Percentiles rank a stretch among this genome's conserved stretches.
These are phyloP conservation scores for Sesia bembeciformis DNA, from an alignment of 2,888 invertebrate species.

Conservation along the genomic window DNA sequence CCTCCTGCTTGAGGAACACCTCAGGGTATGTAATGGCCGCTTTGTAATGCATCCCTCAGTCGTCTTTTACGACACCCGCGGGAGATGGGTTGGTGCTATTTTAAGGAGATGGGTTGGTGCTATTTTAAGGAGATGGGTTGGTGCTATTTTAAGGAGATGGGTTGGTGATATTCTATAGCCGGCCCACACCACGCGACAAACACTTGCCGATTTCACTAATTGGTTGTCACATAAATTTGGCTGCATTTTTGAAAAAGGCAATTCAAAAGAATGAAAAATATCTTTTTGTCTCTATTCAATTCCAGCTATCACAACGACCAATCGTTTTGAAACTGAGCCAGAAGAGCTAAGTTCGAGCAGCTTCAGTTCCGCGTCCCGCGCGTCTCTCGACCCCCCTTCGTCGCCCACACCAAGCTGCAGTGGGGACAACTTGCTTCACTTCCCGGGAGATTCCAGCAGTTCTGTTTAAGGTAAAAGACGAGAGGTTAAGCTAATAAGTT, in stretches of 20 bases:
- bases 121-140: no score
- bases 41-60: no score
- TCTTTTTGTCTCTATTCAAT: conserved; percentile 3
- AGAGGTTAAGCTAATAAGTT: no score
- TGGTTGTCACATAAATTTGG: neutral
- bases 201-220: neutral
- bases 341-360: conserved; percentile 90
- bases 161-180: no score
- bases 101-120: no score
- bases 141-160: no score
- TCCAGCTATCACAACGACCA: conserved; percentile 45
- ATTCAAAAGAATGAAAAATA: neutral
- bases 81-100: no score
- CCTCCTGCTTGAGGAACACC: no score
- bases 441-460: conserved; percentile 84
- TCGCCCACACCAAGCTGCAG: conserved; percentile 85
- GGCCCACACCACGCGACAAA: no score
- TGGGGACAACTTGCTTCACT: conserved; percentile 84
- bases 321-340: conserved; percentile 78
- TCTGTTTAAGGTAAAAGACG: conserved; percentile 58
- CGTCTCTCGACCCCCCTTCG: conserved; percentile 81
- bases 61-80: no score
- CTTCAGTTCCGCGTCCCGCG: conserved; percentile 87
- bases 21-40: no score
- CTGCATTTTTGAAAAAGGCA: neutral